Conservation (phyloP, 2,888 invertebrate genomes). For the Globia sparganii region DNA sequence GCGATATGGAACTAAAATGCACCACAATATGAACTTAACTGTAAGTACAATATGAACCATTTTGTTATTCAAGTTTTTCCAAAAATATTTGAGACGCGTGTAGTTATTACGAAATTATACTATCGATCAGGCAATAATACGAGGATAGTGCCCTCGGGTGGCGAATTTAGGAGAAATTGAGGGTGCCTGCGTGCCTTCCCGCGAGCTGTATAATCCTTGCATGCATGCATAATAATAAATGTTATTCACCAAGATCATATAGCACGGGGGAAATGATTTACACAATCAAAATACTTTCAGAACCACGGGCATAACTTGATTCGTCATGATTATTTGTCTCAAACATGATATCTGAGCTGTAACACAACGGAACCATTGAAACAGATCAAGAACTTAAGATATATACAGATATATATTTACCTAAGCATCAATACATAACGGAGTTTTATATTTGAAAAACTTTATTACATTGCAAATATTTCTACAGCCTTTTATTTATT, state of each 20-base stretch:
- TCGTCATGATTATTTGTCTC: slow-evolving; percentile 54
- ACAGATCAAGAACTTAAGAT: slow-evolving; percentile 53
- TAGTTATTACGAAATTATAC: slow-evolving; percentile 87
- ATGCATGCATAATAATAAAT: slow-evolving; percentile 82
- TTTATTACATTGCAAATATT: slow-evolving; percentile 47
- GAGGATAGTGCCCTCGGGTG: slow-evolving; percentile 83
- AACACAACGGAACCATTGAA: slow-evolving; percentile 57
- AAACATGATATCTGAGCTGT: slow-evolving; percentile 43
- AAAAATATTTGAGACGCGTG: slow-evolving; percentile 79
- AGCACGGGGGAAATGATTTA: slow-evolving; percentile 75
- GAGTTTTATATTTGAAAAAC: slow-evolving; percentile 44
- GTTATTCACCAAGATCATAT: slow-evolving; percentile 84
- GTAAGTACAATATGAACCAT: slow-evolving; percentile 48
- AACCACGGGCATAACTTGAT: slow-evolving; percentile 40
- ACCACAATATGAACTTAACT: slow-evolving; percentile 45
- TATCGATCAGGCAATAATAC: slow-evolving; percentile 88
- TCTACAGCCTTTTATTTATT: slow-evolving; percentile 18
- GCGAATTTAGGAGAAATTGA: slow-evolving; percentile 89
- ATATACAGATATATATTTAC: slow-evolving; percentile 55
- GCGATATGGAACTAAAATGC: slow-evolving; percentile 32
- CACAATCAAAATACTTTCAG: slow-evolving; percentile 57
- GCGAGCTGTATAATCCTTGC: slow-evolving; percentile 80
- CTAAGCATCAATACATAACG: slow-evolving; percentile 52
- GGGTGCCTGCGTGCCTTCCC: slow-evolving; percentile 85
- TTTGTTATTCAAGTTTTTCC: slow-evolving; percentile 68